Conservation (phyloP, 30 jellyfish, hydroid and myxozoan species). For the Cassiopea xamachana region DNA sequence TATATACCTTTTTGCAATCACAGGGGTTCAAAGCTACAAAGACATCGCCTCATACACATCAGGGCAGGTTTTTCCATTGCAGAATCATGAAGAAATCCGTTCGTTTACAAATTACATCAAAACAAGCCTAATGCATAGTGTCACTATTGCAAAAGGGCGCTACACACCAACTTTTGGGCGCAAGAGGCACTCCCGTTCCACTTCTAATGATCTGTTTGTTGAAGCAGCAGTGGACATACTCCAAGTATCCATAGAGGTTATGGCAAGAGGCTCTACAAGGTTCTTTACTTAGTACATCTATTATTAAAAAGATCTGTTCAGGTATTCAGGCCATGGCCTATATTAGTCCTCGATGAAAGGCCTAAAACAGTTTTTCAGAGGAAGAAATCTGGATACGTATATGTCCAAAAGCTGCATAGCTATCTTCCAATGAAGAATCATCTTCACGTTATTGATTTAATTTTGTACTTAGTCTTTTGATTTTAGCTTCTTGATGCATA, state of each 20-base stretch:
- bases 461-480: too few species aligned
- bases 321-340: too few species aligned
- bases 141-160: slow-evolving; percentile 71
- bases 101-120: slow-evolving; percentile 49
- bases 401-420: too few species aligned
- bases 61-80: slow-evolving; percentile 70
- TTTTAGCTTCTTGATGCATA: too few species aligned
- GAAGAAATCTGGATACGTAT: too few species aligned
- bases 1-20: not conserved
- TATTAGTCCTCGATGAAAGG: too few species aligned
- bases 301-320: too few species aligned
- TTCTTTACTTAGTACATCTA: not conserved
- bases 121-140: slow-evolving; percentile 50
- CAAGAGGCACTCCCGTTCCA: slow-evolving; percentile 13
- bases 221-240: slow-evolving; percentile 59
- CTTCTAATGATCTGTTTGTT: slow-evolving; percentile 6
- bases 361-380: too few species aligned
- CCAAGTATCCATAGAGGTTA: slow-evolving; percentile 33
- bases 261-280: slow-evolving; percentile 36
- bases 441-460: too few species aligned
- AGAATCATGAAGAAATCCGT: slow-evolving; percentile 39
- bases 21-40: slow-evolving; percentile 76
- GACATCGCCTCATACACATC: slow-evolving; percentile 86
- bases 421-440: too few species aligned
- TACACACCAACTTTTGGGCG: slow-evolving; percentile 8